A percentile compares a stretch with the other conserved stretches of the same genome.
Conservation (phyloP, 2,797 vertebrate species). For the Hypotaenidia okinawae region DNA sequence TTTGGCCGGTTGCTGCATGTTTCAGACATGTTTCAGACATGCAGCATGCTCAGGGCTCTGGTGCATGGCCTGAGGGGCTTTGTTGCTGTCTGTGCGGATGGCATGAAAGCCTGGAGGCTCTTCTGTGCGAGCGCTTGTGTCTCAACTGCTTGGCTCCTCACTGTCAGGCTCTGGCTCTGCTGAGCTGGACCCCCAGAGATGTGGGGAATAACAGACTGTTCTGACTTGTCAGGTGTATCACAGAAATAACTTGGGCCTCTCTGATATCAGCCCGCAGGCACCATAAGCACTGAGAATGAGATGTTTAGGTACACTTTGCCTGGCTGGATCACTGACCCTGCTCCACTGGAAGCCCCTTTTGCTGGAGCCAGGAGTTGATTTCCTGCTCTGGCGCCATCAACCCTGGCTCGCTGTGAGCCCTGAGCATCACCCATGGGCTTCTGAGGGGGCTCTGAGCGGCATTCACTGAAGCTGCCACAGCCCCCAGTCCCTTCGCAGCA, state of each 20-base stretch:
- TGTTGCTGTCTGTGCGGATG: background rate
- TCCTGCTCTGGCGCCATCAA: fast-evolving
- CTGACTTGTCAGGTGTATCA: background rate
- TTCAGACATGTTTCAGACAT: background rate
- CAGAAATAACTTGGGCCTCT: background rate
- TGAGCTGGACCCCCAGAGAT: background rate
- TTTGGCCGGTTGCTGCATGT: fast-evolving
- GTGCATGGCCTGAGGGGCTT: background rate
- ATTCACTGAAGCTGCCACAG: fast-evolving
- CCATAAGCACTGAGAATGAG: fast-evolving
- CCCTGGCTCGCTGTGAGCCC: background rate
- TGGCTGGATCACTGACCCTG: background rate
- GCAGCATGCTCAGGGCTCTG: background rate
- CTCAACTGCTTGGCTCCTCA: background rate
- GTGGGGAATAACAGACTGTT: background rate
- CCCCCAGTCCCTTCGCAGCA: fast-evolving
- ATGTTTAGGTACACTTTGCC: fast-evolving
- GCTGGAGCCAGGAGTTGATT: background rate
- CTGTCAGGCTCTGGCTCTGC: background rate
- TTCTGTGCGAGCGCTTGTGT: background rate
- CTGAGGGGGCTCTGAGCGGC: background rate
- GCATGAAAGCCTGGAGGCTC: background rate
- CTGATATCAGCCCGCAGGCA: fast-evolving
- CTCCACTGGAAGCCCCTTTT: background rate
- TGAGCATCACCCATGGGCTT: fast-evolving